Percentiles rank a stretch among this genome's conserved stretches.
phyloP scores from a whole-genome alignment of 64 coral and sea anemone species.

The Anthopleura sola region DNA sequence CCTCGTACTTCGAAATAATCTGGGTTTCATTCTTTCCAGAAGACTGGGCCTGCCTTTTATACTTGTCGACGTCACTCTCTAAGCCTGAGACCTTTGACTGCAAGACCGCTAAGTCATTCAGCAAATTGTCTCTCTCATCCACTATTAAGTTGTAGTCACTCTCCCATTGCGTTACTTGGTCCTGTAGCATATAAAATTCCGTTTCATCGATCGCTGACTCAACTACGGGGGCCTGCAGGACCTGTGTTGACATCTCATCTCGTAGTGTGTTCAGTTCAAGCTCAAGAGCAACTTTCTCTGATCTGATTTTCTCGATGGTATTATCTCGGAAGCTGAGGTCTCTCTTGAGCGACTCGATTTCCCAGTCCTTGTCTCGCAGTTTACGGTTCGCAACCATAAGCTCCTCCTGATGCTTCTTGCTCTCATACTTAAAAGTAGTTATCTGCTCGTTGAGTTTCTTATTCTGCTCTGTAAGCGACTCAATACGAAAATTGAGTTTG shows the following conservation, averaged over 20 bases:
- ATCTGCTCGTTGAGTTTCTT: constrained; percentile 72
- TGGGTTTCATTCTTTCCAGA: constrained; percentile 67
- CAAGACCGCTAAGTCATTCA: constrained; percentile 44
- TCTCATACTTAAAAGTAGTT: constrained; percentile 53
- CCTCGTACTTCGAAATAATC: constrained; percentile 72
- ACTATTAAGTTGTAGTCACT: constrained; percentile 44
- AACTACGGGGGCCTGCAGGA: constrained; percentile 51
- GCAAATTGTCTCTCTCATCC: constrained; percentile 79
- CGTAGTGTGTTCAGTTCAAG: constrained; percentile 59
- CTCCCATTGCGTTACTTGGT: constrained; percentile 66
- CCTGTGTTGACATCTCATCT: constrained; percentile 54
- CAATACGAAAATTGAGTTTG: constrained; percentile 63
- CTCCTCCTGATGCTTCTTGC: constrained; percentile 59
- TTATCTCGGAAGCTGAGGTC: constrained; percentile 43
- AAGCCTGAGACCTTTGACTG: constrained; percentile 49
- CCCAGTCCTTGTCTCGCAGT: constrained; percentile 65
- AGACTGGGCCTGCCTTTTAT: constrained; percentile 49
- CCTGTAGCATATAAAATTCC: constrained; percentile 54
- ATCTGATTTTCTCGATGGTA: constrained; percentile 55
- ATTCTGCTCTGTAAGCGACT: constrained; percentile 70
- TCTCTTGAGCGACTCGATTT: constrained; percentile 70
- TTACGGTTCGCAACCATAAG: constrained; percentile 30
- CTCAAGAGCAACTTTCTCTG: constrained; percentile 70
- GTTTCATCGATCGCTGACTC: constrained; percentile 75
- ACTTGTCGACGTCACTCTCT: constrained; percentile 67